Evolutionary conservation across 1,140 invertebrate genomes (phyloP).

Genomic region (Ctenoplectra terminalis): DNA sequence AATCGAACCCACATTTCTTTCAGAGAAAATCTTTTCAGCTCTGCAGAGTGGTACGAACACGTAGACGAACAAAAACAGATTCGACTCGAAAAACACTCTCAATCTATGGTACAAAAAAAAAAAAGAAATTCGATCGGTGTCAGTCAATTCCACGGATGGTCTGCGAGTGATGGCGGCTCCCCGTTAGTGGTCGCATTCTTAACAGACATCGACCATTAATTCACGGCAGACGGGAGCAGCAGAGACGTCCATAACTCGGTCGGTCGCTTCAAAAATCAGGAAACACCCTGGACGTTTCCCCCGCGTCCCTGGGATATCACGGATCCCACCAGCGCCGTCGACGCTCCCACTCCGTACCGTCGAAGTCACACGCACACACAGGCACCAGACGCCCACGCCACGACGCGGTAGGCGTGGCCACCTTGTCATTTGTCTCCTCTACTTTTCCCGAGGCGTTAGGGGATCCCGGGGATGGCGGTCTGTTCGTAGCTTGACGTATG

Average conservation of each 20-base stretch:
- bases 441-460: slow-evolving; percentile 69
- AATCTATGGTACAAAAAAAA: no score
- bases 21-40: no score
- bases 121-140: no score
- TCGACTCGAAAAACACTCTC: no score
- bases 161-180: no score
- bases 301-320: slow-evolving; percentile 33
- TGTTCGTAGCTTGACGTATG: slow-evolving; percentile 71
- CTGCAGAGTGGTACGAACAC: no score
- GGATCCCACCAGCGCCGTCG: slow-evolving; percentile 53
- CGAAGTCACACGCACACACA: slow-evolving; percentile 71
- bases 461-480: slow-evolving; percentile 72
- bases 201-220: slow-evolving; percentile 35
- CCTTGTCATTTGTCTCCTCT: slow-evolving; percentile 78
- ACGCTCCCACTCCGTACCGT: slow-evolving; percentile 54
- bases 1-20: no score
- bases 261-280: slow-evolving; percentile 67
- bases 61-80: no score
- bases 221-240: slow-evolving; percentile 17
- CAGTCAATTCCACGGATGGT: no score
- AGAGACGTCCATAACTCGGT: slow-evolving; percentile 54
- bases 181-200: background rate
- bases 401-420: slow-evolving; percentile 76
- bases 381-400: slow-evolving; percentile 74
- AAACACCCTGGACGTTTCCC: slow-evolving; percentile 51